A percentile compares a stretch with the other conserved stretches of the same genome.
Conservation (phyloP, 92 coral and sea anemone species). For the Plumapathes pennacea region DNA sequence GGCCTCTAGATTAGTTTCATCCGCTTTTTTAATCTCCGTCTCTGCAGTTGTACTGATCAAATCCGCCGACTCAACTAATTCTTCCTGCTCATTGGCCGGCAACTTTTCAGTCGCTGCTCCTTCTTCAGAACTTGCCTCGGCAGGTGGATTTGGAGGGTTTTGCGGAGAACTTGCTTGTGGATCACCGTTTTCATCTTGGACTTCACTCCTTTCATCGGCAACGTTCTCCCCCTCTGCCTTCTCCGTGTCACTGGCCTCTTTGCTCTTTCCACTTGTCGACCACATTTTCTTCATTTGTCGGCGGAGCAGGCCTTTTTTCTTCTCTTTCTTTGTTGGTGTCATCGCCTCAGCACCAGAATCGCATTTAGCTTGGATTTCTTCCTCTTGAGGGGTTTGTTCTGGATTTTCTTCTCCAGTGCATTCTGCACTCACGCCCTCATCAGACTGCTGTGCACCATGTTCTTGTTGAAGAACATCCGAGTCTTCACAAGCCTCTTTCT, state of each 20-base stretch:
- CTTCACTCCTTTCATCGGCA: not conserved
- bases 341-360: too few relatives aligned
- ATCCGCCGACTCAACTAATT: too few relatives aligned
- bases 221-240: not conserved
- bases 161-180: too few relatives aligned
- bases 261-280: constrained; percentile 4
- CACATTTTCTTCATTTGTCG: constrained; percentile 13
- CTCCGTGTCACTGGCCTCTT: constrained; percentile 1
- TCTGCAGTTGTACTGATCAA: too few relatives aligned
- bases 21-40: too few relatives aligned
- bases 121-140: not conserved
- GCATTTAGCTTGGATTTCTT: too few relatives aligned
- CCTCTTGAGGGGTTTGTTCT: too few relatives aligned
- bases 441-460: not conserved
- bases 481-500: not conserved
- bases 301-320: constrained; percentile 10
- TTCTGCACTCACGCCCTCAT: not conserved
- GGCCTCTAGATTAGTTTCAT: too few relatives aligned
- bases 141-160: too few relatives aligned
- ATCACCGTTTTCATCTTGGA: not conserved
- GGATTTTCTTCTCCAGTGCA: not conserved
- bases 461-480: not conserved
- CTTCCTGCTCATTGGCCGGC: too few relatives aligned
- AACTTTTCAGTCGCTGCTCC: not conserved
- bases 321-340: constrained; percentile 5